Base-by-base conservation (phyloP, 2,797 vertebrate species). In the Phrynocephalus vlangalii region DNA sequence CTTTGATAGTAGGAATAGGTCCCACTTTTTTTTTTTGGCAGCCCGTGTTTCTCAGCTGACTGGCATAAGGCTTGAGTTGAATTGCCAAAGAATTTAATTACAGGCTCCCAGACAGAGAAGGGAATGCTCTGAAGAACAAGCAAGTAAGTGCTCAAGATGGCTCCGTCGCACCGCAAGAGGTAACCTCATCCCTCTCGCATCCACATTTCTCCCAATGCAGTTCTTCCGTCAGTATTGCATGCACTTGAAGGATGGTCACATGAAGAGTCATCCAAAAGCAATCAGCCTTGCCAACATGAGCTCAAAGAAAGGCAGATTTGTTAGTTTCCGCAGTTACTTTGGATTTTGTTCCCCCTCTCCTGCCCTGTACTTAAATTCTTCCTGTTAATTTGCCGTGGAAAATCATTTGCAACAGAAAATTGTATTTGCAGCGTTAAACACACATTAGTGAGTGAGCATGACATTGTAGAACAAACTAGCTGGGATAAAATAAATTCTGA, bases 31-130 rank as follows among this genome's bases (percentile, higher is more conserved):
- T 44, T 44, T 44, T 81, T 92, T 94, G 94, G 90, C 90, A 90
- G 92, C 75, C 1, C 0, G 52, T 88, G 9, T 0, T 5, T 73
- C 90, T 95, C 94, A 95, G 92, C 91, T 95, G 94, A 94, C 91
- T 3, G 1, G 76, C 70, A 92, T 89, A 60, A 85, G 50, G 0
- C 0, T 91, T 93, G 90, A 88, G 89, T 89, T 91, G 95, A 94
- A 94, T 93, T 93, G 82, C 92, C 90, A 92, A 83, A 86, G 90
- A 28, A 0, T 1, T 81, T 13, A 44, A 91, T 68, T 87, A 82
- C 44, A 89, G 75, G 90, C 70, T 94, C 88, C 81, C 0, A 0
- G 82, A 77, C 85, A 92, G 87, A 91, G 85, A 87, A 83, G 71
- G 50, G 68, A 5, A 0, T 0, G 56, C 2, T 77, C 75, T 79